phyloP scores from a whole-genome alignment of 2,113 vertebrate genomes.

The Aplodontia rufa region DNA sequence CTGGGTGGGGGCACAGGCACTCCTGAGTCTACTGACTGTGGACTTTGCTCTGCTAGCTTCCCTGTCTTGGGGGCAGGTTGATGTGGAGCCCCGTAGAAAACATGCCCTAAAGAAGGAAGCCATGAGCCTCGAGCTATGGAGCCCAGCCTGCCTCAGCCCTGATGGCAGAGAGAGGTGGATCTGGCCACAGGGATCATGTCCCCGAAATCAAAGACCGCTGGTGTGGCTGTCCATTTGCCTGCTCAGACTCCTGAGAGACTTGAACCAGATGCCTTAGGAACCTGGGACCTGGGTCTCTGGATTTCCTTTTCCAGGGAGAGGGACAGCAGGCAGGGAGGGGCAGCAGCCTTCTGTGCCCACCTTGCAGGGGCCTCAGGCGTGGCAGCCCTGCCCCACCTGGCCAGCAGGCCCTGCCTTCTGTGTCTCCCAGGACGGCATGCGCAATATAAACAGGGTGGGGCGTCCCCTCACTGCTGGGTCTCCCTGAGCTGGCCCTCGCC shows the following conservation, averaged over 20 bases:
- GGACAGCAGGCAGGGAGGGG: no score
- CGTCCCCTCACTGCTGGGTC: no score
- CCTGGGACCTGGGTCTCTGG: no score
- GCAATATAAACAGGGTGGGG: no score
- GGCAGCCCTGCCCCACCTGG: neutral
- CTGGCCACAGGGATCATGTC: neutral
- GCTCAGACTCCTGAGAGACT: neutral
- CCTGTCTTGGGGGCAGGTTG: neutral
- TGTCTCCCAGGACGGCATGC: no score
- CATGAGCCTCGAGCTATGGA: neutral
- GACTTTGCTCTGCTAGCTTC: neutral
- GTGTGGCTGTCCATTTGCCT: neutral
- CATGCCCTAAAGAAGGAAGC: no score
- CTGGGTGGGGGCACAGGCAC: no score
- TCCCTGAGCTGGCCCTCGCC: no score
- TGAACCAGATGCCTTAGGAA: neutral
- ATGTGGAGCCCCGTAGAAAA: neutral
- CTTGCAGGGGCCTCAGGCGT: no score
- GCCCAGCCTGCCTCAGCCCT: no score
- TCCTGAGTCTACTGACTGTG: neutral
- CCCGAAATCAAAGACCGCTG: neutral
- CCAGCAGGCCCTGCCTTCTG: rapidly evolving
- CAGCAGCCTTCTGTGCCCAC: no score
- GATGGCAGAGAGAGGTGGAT: neutral
- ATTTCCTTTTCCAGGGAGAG: neutral